Evolutionary conservation across 1,140 invertebrate species (phyloP).

Genomic region (Pararge aegeria): DNA sequence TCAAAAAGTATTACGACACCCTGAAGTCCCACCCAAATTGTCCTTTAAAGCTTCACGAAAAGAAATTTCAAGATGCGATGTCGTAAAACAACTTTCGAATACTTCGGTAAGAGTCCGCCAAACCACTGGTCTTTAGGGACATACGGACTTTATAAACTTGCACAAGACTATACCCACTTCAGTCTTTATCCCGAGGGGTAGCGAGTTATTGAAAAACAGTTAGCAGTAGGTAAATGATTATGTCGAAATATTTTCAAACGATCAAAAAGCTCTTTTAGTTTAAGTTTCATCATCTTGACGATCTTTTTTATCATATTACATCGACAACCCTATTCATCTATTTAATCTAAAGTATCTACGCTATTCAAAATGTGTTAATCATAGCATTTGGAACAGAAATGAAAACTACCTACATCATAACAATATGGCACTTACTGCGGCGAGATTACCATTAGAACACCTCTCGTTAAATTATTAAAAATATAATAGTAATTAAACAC

Average conservation of each 20-base stretch:
- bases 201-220: conserved; percentile 20
- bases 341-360: no score
- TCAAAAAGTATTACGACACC: neutral
- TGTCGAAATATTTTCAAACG: neutral
- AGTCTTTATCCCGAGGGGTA: conserved; percentile 14
- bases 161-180: conserved; percentile 13
- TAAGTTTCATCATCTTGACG: neutral
- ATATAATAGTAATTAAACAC: no score
- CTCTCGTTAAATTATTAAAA: no score
- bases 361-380: no score
- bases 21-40: neutral
- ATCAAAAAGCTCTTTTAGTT: neutral
- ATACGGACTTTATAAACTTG: conserved; percentile 22
- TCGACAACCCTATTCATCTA: no score
- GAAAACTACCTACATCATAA: no score
- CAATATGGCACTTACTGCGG: no score
- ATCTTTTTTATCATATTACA: no score
- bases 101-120: conserved; percentile 15
- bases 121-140: conserved; percentile 13
- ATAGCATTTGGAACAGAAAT: no score
- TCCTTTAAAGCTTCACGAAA: neutral
- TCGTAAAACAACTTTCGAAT: conserved; percentile 14
- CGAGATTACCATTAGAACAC: no score
- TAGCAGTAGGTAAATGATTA: conserved; percentile 9
- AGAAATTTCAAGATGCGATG: neutral